Percentiles rank a stretch among this genome's conserved stretches.
Conservation (phyloP, 2,797 vertebrate species). For the Tinamus major region DNA sequence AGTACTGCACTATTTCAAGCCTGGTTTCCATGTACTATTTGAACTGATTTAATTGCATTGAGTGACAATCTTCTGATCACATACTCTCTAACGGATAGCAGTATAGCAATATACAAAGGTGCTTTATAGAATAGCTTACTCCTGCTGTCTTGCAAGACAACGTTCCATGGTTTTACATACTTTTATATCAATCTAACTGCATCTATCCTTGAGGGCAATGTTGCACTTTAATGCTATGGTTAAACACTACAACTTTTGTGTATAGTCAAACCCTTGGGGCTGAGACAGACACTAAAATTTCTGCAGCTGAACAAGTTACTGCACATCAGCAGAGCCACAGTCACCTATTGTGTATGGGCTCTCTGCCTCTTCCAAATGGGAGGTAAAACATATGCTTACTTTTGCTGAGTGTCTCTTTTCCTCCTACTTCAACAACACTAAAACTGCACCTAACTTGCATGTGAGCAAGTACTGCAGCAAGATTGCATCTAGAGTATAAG, state of each 20-base stretch:
- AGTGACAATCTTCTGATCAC: background rate
- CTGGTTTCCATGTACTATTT: background rate
- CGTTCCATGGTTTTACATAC: background rate
- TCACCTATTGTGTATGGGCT: background rate
- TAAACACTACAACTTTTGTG: slow-evolving; percentile 13
- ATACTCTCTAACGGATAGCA: background rate
- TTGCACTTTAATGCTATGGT: background rate
- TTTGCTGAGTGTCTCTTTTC: background rate
- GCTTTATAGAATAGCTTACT: background rate
- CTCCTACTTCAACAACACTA: background rate
- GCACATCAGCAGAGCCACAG: slow-evolving; percentile 3
- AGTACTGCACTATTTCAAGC: background rate
- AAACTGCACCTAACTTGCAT: background rate
- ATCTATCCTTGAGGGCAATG: background rate
- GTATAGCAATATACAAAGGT: background rate
- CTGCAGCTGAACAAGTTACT: slow-evolving; percentile 25
- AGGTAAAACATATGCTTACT: background rate
- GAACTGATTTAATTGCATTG: background rate
- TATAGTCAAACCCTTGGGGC: slow-evolving; percentile 31
- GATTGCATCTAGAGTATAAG: background rate
- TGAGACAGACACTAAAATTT: slow-evolving; percentile 15
- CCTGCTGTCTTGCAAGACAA: background rate
- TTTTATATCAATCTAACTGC: background rate
- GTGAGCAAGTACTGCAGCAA: background rate
- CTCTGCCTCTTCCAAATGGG: background rate